A percentile compares a stretch with the other conserved stretches of the same genome.
Conservation (phyloP, 2,888 invertebrate genomes). For the Erpobdella octoculata region DNA sequence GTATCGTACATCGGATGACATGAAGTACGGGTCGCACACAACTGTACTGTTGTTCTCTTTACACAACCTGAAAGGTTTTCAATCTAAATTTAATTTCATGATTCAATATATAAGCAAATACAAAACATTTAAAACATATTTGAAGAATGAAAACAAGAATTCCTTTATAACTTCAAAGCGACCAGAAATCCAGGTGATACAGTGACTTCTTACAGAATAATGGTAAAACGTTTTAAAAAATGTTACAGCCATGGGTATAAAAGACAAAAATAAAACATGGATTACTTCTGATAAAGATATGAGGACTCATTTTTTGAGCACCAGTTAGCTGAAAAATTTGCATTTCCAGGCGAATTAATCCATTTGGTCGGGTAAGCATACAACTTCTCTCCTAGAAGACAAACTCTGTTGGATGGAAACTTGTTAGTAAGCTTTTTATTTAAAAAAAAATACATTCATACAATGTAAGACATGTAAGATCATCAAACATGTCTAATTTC, state of each 20-base stretch:
- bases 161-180: too few species aligned
- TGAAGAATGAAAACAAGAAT: too few species aligned
- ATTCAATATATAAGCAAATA: neutral
- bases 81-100: neutral
- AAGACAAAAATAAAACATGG: too few species aligned
- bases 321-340: slow-evolving; percentile 55
- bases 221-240: too few species aligned
- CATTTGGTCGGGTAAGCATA: slow-evolving; percentile 57
- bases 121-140: neutral
- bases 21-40: slow-evolving; percentile 33
- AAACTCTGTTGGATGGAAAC: slow-evolving; percentile 63
- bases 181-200: too few species aligned
- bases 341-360: slow-evolving; percentile 58
- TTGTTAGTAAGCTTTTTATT: too few species aligned
- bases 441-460: too few species aligned
- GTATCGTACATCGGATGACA: slow-evolving; percentile 29
- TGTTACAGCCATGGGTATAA: too few species aligned
- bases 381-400: slow-evolving; percentile 73
- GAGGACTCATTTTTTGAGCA: slow-evolving; percentile 63
- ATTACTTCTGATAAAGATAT: slow-evolving; percentile 11
- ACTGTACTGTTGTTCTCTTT: slow-evolving; percentile 22
- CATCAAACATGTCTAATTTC: too few species aligned
- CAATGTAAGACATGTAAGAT: too few species aligned
- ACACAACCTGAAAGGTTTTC: slow-evolving; percentile 32
- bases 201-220: too few species aligned